These are phyloP conservation scores for Meleagris gallopavo DNA, from an alignment of 2,113 vertebrate species.

Conservation along the genomic window DNA sequence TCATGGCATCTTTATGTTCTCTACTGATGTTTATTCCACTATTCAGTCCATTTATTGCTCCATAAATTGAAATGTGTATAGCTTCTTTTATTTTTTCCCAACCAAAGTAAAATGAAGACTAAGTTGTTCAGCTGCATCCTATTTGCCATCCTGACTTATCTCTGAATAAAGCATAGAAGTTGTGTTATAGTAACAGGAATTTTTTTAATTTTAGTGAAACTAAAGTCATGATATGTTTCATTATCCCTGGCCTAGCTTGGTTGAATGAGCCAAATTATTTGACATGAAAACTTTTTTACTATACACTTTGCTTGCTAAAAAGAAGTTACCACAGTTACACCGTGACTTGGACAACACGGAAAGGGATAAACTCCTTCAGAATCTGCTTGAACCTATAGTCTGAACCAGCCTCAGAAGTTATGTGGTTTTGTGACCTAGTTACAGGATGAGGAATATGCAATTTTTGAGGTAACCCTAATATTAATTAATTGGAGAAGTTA, in stretches of 20 bases:
- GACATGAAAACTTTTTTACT: neutral
- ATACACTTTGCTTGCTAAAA: neutral
- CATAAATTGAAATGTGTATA: constrained; percentile 47
- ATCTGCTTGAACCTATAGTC: neutral
- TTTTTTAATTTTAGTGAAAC: neutral
- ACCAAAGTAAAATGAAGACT: constrained; percentile 58
- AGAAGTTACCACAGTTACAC: neutral
- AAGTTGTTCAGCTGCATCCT: constrained; percentile 12
- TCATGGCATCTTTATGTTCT: constrained; percentile 61
- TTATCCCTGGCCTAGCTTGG: constrained; percentile 40
- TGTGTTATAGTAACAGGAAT: neutral
- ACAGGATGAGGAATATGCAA: neutral
- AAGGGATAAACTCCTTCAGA: neutral
- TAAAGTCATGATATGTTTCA: neutral
- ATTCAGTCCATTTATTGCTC: constrained; percentile 61
- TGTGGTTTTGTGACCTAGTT: neutral
- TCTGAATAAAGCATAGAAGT: constrained; percentile 3
- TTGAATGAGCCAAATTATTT: constrained; percentile 20
- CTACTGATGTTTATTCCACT: constrained; percentile 61
- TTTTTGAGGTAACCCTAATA: neutral
- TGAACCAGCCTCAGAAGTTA: neutral
- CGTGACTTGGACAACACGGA: neutral
- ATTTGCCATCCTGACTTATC: constrained; percentile 23
- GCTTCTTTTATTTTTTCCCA: constrained; percentile 52
- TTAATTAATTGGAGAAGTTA: neutral